Conservation (phyloP, 2,888 invertebrate genomes). For the Heliconius erato region DNA sequence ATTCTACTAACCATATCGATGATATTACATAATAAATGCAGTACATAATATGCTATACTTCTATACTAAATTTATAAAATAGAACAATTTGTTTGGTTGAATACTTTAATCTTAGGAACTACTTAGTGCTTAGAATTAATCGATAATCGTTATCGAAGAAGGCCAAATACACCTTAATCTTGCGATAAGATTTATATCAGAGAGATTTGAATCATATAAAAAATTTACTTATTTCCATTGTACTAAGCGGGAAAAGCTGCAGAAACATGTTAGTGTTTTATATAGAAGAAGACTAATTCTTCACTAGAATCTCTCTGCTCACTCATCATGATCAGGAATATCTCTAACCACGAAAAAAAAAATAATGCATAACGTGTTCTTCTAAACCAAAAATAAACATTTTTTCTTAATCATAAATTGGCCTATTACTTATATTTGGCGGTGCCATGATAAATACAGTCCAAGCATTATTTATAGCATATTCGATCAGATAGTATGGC, state of each 20-base stretch:
- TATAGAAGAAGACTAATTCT: not conserved
- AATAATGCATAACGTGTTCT: conserved; percentile 9
- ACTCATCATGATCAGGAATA: not conserved
- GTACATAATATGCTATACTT: too few species aligned
- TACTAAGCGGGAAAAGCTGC: not conserved
- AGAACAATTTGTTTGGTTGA: too few species aligned
- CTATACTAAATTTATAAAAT: too few species aligned
- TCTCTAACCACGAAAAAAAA: not conserved
- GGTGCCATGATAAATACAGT: conserved; percentile 79
- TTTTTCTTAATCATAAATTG: conserved; percentile 73
- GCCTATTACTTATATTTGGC: conserved; percentile 70
- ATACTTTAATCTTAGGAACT: too few species aligned
- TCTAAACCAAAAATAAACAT: conserved; percentile 42
- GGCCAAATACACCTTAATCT: too few species aligned
- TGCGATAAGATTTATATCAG: too few species aligned
- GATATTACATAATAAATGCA: too few species aligned
- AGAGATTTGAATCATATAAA: not conserved
- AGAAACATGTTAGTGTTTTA: not conserved
- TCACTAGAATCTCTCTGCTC: not conserved
- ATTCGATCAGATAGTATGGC: conserved; percentile 79
- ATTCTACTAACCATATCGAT: too few species aligned
- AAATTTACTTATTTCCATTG: not conserved
- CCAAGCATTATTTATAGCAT: conserved; percentile 80
- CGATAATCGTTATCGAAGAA: too few species aligned
- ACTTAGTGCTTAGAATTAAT: too few species aligned